A percentile compares a stretch with the other conserved stretches of the same genome.
phyloP scores from a whole-genome alignment of 2,888 invertebrate genomes.

The Acleris cristana region DNA sequence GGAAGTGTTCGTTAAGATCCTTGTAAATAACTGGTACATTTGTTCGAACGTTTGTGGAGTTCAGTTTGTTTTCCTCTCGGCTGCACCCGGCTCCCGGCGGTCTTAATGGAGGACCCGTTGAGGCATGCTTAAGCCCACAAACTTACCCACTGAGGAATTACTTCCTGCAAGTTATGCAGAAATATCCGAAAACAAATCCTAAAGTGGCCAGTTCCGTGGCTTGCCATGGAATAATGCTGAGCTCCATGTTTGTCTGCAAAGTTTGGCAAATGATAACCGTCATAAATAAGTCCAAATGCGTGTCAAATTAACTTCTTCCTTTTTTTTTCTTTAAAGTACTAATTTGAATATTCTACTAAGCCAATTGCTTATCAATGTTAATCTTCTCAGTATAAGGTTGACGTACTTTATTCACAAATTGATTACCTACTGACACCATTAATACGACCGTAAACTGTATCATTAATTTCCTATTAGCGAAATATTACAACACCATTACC shows the following conservation, averaged over 20 bases:
- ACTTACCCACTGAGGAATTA: neutral
- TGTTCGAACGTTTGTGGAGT: conserved; percentile 21
- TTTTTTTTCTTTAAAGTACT: too few relatives aligned
- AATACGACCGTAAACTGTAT: conserved; percentile 9
- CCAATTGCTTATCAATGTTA: neutral
- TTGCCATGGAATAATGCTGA: too few relatives aligned
- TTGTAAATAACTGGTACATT: conserved; percentile 29
- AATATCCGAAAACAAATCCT: too few relatives aligned
- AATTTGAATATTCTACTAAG: neutral
- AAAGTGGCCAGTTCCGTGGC: too few relatives aligned
- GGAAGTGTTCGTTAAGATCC: conserved; percentile 26
- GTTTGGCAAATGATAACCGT: too few relatives aligned
- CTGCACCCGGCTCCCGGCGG: conserved; percentile 11
- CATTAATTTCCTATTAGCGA: conserved; percentile 21
- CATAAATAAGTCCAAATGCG: too few relatives aligned
- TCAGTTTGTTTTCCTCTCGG: conserved; percentile 32
- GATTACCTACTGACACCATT: neutral
- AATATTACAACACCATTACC: conserved; percentile 31
- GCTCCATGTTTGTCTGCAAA: too few relatives aligned
- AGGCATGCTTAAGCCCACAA: conserved; percentile 4
- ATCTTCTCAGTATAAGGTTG: neutral
- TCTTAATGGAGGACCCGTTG: conserved; percentile 25
- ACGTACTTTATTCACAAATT: conserved; percentile 6
- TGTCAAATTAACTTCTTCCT: too few relatives aligned
- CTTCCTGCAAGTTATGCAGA: neutral